Percentiles rank a stretch among this genome's conserved stretches.
These are phyloP conservation scores for Chaetodon auriga DNA, from an alignment of 2,113 vertebrate species.

Conservation along the genomic window DNA sequence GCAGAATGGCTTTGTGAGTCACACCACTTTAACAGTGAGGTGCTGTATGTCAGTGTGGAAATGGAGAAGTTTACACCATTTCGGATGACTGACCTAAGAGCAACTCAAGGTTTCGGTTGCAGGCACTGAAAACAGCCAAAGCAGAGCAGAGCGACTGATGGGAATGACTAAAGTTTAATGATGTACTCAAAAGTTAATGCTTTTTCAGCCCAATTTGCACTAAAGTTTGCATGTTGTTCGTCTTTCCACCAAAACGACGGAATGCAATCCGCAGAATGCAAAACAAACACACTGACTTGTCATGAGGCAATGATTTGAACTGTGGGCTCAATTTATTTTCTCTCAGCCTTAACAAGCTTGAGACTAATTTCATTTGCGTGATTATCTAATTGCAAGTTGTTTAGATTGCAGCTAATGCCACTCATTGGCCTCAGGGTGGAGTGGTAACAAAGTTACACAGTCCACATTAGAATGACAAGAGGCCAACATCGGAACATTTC, in stretches of 20 bases:
- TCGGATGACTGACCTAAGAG: constrained; percentile 20
- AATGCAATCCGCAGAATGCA: no score
- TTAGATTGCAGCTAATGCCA: constrained; percentile 19
- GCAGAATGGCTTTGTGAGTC: constrained; percentile 8
- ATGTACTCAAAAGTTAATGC: background rate
- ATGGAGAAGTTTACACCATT: constrained; percentile 35
- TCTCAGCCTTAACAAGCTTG: constrained; percentile 12
- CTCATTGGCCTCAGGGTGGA: background rate
- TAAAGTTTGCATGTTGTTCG: background rate
- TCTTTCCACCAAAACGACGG: background rate
- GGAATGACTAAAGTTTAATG: background rate
- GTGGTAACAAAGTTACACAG: background rate
- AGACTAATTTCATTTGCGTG: constrained; percentile 36
- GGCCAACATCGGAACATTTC: constrained; percentile 1
- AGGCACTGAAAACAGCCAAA: constrained; percentile 9
- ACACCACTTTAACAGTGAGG: constrained; percentile 7
- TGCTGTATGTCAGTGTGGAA: background rate
- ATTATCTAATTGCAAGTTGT: constrained; percentile 24
- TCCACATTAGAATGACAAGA: background rate
- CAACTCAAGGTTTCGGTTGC: background rate
- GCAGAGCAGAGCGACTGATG: background rate
- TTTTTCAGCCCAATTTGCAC: background rate
- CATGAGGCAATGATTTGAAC: constrained; percentile 7
- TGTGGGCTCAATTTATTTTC: constrained; percentile 9
- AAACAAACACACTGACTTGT: background rate